Base-by-base conservation (phyloP, 2,888 invertebrate genomes). In the Nysson spinosus region DNA sequence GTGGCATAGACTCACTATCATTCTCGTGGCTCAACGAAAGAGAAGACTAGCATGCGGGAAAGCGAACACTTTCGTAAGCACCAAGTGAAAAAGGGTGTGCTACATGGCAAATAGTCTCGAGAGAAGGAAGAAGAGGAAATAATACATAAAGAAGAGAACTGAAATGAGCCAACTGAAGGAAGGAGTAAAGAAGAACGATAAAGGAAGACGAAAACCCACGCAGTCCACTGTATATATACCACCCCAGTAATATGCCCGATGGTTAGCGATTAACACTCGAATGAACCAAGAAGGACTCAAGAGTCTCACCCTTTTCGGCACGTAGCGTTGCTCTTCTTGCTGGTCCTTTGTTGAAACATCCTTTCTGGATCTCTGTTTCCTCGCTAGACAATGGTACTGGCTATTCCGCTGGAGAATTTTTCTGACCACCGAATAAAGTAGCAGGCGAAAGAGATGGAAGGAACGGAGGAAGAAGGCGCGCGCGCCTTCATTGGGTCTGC, bases 251-350 rank as follows among this genome's bases (percentile, higher is more conserved):
- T 78, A 77, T 69, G 72, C 66, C 65, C 62, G 51, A 72, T 74
- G 61, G 56, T 32, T 64, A 50, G 17, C 72, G 75, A 80, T 79
- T 77, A 77, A 77, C 74, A 69, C 70, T 72, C 72, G 75, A 79
- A 77, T 78, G 69, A 77, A 72, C 69, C 56, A 43, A 19, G 40
- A 24, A 37, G 39, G 50, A 52, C 17, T 26, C 34, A 22, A n/a
- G 34, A 20, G 22, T 26, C 42, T 42, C 12, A 34, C 16, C 17
- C 62, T 34, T n/a, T 16, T 14, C 55, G 35, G 19, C 28, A 9
- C n/a, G 50, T n/a, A n/a, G 19, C 14, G 46, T 46, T 35, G 55
- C 17, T 20, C 37, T 52, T 56, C 39, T 58, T 43, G 35, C 37
- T 32, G 49, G 24, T 64, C 52, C 66, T 72, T 73, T 70, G 72